Base-by-base conservation (phyloP, 92 coral and sea anemone species). In the Nematostella vectensis region DNA sequence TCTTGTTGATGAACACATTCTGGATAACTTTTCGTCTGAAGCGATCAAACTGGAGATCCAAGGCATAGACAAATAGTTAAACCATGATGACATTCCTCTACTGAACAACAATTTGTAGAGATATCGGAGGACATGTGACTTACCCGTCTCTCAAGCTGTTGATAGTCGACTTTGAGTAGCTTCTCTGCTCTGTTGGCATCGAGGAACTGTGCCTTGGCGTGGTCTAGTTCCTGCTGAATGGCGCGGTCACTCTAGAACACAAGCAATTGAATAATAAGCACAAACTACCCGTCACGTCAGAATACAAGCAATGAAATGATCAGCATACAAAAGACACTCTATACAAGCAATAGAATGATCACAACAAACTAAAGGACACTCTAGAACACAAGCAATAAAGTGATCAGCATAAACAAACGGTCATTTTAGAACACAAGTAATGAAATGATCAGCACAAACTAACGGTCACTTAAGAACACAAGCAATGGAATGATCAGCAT, bases 171-270 rank as follows among this genome's bases (percentile, higher is more conserved):
- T 54, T 88, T 88, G n/a, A 74, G 65, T 28, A 88, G 84, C 61
- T 88, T 79, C 64, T 83, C 85, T 1, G 86, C 88, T 63, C 96
- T 69, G 48, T 88, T 93, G 2, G 88, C 94, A 42, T 88, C 96
- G 26, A 88, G 66, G 49, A 76, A 83, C 72, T 83, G 96, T 0
- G 96, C 88, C 63, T 88, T 88, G 31, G 94, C 94, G 26, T 83
- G 96, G 62, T 79, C 83, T 24, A 88, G 66, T 57, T 88, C 96
- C 57, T 78, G 80, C 42, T 70, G 83, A 17, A 73, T 49, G 20
- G 73, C 71, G 50, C 71, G 64, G 47, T 83, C 96, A 13, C 78
- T 76, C 86, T 83, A 57, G 44, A 29, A 27, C 31, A 26, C 25
- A 63, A 45, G 30, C 10, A 10, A 33, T 11, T 27, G 53, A 29